Percentiles rank a stretch among this genome's conserved stretches.
Conservation (phyloP, 2,113 vertebrate genomes). For the Leiothrix lutea region DNA sequence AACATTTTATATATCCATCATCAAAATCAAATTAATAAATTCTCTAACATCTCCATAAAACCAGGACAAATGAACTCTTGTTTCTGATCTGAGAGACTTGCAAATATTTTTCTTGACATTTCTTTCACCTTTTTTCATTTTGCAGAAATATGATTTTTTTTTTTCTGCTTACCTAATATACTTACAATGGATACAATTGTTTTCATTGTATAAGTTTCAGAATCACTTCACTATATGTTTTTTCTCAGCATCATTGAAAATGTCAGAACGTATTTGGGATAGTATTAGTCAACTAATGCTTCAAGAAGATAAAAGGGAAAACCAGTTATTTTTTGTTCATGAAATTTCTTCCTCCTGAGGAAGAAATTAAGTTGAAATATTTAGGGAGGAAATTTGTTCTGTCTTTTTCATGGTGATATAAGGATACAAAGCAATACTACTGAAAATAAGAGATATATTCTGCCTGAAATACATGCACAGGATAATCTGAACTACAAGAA, state of each 20-base stretch:
- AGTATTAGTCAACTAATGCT: neutral
- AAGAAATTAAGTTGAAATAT: neutral
- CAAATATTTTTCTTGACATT: constrained; percentile 22
- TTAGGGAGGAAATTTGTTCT: neutral
- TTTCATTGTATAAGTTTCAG: neutral
- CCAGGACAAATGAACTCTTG: neutral
- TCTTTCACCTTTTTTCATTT: constrained; percentile 19
- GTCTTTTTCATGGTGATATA: neutral
- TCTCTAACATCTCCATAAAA: neutral
- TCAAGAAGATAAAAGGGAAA: neutral
- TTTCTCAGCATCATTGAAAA: neutral
- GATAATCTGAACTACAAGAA: neutral
- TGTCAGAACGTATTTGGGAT: neutral
- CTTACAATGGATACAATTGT: neutral
- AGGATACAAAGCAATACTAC: neutral
- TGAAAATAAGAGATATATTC: neutral
- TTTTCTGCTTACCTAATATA: neutral
- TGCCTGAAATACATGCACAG: neutral
- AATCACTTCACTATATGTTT: neutral
- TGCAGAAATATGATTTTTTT: neutral
- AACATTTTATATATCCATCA: neutral
- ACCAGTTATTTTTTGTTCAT: neutral
- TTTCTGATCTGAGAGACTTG: neutral
- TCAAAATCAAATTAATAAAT: neutral
- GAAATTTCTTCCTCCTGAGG: neutral